Percentiles rank a stretch among this genome's conserved stretches.
Evolutionary conservation across 2,797 vertebrate species (phyloP).

Genomic region (Enteromius trimaculatus): DNA sequence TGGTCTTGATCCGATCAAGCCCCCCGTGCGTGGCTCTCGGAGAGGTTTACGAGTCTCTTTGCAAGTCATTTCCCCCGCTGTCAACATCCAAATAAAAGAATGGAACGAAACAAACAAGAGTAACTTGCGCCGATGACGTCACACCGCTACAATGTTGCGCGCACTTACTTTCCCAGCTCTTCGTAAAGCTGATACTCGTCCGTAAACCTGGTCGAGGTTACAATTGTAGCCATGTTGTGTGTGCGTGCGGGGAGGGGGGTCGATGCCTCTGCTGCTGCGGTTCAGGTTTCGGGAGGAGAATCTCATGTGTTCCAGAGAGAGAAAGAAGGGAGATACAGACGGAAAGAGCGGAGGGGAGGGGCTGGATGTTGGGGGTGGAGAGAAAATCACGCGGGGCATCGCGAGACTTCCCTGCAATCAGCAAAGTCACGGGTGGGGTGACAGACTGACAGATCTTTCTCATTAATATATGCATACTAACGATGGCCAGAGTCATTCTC

Average conservation of each 20-base stretch:
- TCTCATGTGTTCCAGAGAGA: conserved; percentile 71
- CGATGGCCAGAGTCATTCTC: background rate
- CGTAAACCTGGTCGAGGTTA: conserved; percentile 93
- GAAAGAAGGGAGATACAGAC: conserved; percentile 62
- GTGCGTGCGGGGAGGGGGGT: conserved; percentile 64
- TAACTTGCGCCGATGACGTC: conserved; percentile 54
- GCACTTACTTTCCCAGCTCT: conserved; percentile 96
- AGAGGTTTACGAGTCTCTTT: conserved; percentile 27
- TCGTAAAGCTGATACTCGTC: conserved; percentile 98
- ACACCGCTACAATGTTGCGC: conserved; percentile 45
- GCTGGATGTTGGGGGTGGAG: conserved; percentile 44
- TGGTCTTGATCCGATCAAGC: conserved; percentile 21
- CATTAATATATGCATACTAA: conserved; percentile 1
- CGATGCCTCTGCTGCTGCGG: conserved; percentile 67
- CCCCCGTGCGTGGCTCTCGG: conserved; percentile 21
- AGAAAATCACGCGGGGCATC: conserved; percentile 49
- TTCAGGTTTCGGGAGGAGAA: conserved; percentile 64
- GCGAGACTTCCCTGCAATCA: conserved; percentile 54
- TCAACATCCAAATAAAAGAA: conserved; percentile 54
- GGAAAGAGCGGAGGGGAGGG: conserved; percentile 52
- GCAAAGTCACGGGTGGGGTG: conserved; percentile 54
- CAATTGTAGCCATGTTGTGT: conserved; percentile 85
- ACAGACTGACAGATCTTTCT: background rate
- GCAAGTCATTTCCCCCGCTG: conserved; percentile 44
- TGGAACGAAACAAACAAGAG: conserved; percentile 43